Conservation (phyloP, 2,888 invertebrate species). For the Plebejus melissa region DNA sequence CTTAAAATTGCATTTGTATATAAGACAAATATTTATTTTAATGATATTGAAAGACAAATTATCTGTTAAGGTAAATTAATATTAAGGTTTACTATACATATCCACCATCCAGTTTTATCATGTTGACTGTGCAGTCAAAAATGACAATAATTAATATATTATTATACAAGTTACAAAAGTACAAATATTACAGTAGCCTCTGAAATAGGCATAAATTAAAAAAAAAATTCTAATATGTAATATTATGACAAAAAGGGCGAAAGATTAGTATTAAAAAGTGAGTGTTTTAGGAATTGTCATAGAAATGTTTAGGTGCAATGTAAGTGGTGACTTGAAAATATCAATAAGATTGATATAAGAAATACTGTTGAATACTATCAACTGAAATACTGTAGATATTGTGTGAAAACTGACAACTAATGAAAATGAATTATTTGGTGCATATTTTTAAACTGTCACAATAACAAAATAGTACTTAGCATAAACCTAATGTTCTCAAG, state of each 20-base stretch:
- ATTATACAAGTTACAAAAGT: neutral
- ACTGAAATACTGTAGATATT: neutral
- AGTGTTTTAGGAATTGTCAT: neutral
- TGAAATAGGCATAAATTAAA: neutral
- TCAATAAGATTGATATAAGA: neutral
- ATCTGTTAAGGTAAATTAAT: neutral
- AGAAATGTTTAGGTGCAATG: neutral
- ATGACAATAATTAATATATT: conserved; percentile 22
- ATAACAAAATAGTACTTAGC: neutral
- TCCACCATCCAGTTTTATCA: neutral
- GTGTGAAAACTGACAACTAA: neutral
- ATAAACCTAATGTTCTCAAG: neutral
- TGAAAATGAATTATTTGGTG: neutral
- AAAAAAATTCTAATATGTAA: neutral
- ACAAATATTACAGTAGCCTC: neutral
- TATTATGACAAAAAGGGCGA: neutral
- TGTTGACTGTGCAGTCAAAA: neutral
- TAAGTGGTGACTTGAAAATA: neutral
- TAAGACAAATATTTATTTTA: conserved; percentile 2
- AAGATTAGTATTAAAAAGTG: neutral
- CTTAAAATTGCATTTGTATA: conserved; percentile 20
- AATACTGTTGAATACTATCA: neutral
- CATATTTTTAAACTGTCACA: neutral
- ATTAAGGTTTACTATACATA: conserved; percentile 20
- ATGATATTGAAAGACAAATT: conserved; percentile 2